These are phyloP conservation scores for Luffia ferchaultella DNA, from an alignment of 2,888 invertebrate species.

Conservation along the genomic window DNA sequence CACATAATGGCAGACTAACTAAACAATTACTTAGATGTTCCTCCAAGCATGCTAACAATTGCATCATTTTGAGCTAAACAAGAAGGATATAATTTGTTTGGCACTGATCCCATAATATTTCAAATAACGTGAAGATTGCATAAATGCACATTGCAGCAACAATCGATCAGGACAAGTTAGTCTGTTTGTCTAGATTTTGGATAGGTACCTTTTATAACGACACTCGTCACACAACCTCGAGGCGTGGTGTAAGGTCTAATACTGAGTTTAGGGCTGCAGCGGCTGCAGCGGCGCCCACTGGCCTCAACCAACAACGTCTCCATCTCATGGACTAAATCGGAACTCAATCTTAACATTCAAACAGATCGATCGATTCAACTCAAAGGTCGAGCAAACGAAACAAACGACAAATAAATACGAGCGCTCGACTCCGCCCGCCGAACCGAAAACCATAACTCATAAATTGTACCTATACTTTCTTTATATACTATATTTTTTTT, in stretches of 20 bases:
- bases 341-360: constrained; percentile 63
- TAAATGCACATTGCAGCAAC: constrained; percentile 63
- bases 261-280: constrained; percentile 17
- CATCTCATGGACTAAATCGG: constrained; percentile 58
- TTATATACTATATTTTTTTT: constrained; percentile 63
- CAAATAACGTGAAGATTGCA: constrained; percentile 56
- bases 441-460: constrained; percentile 65
- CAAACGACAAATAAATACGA: constrained; percentile 28
- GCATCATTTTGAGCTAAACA: constrained; percentile 65
- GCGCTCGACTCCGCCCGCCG: constrained; percentile 23
- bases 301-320: constrained; percentile 56
- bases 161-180: constrained; percentile 51
- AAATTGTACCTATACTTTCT: constrained; percentile 67
- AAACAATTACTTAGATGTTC: constrained; percentile 58
- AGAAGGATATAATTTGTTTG: constrained; percentile 64
- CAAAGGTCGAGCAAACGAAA: constrained; percentile 10
- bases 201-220: constrained; percentile 65
- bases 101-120: constrained; percentile 63
- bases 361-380: constrained; percentile 34
- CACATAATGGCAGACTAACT: constrained; percentile 68
- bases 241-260: not conserved
- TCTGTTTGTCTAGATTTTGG: constrained; percentile 58
- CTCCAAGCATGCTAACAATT: constrained; percentile 61
- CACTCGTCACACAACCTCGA: constrained; percentile 35
- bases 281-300: constrained; percentile 29